A percentile compares a stretch with the other conserved stretches of the same genome.
phyloP scores from a whole-genome alignment of 2,113 vertebrate species.

The Heloderma charlesbogerti region DNA sequence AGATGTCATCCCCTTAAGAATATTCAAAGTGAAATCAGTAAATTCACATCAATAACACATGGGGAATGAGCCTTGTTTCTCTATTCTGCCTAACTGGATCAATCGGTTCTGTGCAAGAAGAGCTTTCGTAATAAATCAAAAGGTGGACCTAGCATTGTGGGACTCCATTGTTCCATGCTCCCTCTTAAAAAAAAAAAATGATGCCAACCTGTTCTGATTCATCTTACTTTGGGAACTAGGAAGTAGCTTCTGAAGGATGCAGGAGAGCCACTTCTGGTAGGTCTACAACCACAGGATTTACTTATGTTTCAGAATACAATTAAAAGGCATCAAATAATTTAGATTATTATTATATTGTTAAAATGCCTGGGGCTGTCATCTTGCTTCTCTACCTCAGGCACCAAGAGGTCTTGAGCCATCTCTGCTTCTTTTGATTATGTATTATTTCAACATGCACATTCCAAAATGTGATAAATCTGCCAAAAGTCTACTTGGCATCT shows the following conservation, averaged over 20 bases:
- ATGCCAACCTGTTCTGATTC: background rate
- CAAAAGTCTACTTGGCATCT: slow-evolving; percentile 2
- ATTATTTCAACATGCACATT: background rate
- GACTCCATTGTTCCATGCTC: rapidly evolving
- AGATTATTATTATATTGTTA: background rate
- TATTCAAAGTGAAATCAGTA: background rate
- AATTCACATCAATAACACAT: background rate
- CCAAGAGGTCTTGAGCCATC: background rate
- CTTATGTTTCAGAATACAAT: background rate
- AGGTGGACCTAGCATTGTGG: background rate
- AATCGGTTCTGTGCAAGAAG: background rate
- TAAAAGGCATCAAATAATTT: background rate
- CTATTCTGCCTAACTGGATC: background rate
- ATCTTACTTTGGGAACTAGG: background rate
- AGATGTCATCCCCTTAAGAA: background rate
- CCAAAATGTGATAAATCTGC: background rate
- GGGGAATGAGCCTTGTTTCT: background rate
- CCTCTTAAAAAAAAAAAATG: background rate
- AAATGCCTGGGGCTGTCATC: background rate
- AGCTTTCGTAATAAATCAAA: background rate
- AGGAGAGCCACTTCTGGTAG: background rate
- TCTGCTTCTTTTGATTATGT: background rate
- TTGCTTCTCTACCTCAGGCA: background rate
- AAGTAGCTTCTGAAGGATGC: background rate
- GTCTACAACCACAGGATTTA: background rate